Evolutionary conservation across 2,797 vertebrate species (phyloP).

Genomic region (Myotis vivesi): DNA sequence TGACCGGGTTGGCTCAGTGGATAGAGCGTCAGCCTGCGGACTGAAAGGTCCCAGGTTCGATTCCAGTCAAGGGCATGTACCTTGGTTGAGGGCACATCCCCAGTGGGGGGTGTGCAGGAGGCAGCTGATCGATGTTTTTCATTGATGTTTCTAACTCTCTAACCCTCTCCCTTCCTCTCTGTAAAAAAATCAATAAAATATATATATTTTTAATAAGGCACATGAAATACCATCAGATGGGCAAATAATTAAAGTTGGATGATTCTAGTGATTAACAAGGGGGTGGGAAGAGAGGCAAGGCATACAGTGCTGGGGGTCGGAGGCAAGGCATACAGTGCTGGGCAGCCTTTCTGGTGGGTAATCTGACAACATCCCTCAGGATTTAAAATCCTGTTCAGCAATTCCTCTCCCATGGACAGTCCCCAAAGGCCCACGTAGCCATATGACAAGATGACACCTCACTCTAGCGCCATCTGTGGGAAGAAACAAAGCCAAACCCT

Average conservation of each 20-base stretch:
- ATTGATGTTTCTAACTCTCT: no score
- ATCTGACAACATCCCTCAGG: neutral
- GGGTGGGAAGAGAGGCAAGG: neutral
- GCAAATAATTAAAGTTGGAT: fast-evolving
- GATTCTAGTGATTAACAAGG: neutral
- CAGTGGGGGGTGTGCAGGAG: no score
- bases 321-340: fast-evolving
- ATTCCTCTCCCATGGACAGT: neutral
- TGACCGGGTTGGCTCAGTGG: no score
- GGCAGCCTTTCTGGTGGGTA: neutral
- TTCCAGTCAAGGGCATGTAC: no score
- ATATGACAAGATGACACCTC: neutral
- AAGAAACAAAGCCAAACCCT: neutral
- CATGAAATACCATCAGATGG: fast-evolving
- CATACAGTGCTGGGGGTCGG: fast-evolving
- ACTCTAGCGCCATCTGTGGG: neutral
- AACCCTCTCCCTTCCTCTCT: no score
- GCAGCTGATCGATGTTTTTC: no score
- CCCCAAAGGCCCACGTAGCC: neutral
- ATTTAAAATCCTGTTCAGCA: neutral
- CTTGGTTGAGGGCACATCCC: no score
- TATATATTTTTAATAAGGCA: neutral
- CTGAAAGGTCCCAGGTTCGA: no score
- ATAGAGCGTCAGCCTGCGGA: no score
- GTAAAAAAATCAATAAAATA: no score